Percentiles rank a stretch among this genome's conserved stretches.
These are phyloP conservation scores for Empis stercorea DNA, from an alignment of 2,888 invertebrate genomes.

Conservation along the genomic window DNA sequence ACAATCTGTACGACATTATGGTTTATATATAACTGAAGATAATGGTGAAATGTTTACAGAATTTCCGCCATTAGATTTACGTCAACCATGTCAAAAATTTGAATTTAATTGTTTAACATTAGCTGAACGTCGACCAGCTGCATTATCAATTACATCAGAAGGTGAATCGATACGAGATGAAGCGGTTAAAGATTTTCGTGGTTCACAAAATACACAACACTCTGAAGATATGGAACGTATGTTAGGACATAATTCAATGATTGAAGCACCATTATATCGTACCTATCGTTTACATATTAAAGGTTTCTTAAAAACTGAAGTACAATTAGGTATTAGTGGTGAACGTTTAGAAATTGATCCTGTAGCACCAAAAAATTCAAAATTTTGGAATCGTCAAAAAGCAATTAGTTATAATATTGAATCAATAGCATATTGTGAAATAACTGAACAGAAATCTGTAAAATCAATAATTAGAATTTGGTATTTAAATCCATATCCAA, in stretches of 20 bases:
- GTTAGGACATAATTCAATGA: conserved; percentile 60
- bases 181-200: conserved; percentile 32
- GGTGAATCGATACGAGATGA: conserved; percentile 29
- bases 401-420: conserved; percentile 79
- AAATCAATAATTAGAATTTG: conserved; percentile 60
- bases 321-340: conserved; percentile 76
- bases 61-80: conserved; percentile 79
- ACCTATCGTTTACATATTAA: conserved; percentile 67
- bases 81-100: conserved; percentile 85
- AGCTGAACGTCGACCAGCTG: conserved; percentile 49
- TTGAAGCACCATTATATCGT: conserved; percentile 80
- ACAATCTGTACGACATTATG: conserved; percentile 59
- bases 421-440: conserved; percentile 74
- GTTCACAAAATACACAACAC: conserved; percentile 11
- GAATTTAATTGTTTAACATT: conserved; percentile 81
- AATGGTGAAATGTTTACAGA: conserved; percentile 83
- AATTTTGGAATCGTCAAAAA: conserved; percentile 57
- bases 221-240: conserved; percentile 49
- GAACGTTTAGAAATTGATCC: conserved; percentile 89
- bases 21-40: conserved; percentile 88
- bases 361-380: conserved; percentile 50
- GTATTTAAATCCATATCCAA: conserved; percentile 44
- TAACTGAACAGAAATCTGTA: conserved; percentile 59
- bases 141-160: conserved; percentile 37
- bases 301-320: conserved; percentile 68